Conservation (phyloP, 2,113 vertebrate genomes). For the Hipposideros armiger region DNA sequence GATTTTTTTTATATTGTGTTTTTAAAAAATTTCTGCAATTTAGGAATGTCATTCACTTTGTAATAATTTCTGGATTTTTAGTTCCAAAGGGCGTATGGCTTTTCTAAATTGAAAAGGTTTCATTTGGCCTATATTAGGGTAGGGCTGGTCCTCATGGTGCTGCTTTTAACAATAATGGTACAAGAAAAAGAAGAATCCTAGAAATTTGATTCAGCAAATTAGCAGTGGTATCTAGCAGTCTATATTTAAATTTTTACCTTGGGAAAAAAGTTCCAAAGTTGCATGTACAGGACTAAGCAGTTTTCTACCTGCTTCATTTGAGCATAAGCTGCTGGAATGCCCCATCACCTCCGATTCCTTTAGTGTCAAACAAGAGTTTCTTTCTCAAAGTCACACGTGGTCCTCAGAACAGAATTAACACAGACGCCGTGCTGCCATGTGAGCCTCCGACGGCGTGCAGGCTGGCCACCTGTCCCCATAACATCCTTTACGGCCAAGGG, state of each 20-base stretch:
- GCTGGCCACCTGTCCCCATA: not conserved
- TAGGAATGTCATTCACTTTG: not conserved
- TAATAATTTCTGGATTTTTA: not conserved
- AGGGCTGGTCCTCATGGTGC: not conserved
- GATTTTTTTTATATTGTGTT: not conserved
- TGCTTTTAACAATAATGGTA: not conserved
- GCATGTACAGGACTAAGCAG: not conserved
- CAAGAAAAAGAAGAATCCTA: not conserved
- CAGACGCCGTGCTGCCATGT: fast-evolving
- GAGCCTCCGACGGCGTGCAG: not conserved
- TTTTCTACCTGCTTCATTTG: not conserved
- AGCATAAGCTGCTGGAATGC: not conserved
- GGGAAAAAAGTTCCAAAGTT: not conserved
- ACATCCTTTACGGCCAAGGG: not conserved
- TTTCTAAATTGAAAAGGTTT: not conserved
- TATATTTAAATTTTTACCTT: not conserved
- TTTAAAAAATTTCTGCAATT: not conserved
- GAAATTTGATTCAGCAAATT: not conserved
- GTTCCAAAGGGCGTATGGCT: not conserved
- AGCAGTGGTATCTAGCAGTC: not conserved
- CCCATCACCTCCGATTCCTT: not conserved
- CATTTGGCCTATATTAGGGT: not conserved
- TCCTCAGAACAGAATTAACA: too few species aligned
- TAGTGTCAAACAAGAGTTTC: not conserved
- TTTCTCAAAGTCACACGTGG: fast-evolving